Evolutionary conservation across 2,113 vertebrate genomes (phyloP).

Genomic region (Leptobrachium leishanense): DNA sequence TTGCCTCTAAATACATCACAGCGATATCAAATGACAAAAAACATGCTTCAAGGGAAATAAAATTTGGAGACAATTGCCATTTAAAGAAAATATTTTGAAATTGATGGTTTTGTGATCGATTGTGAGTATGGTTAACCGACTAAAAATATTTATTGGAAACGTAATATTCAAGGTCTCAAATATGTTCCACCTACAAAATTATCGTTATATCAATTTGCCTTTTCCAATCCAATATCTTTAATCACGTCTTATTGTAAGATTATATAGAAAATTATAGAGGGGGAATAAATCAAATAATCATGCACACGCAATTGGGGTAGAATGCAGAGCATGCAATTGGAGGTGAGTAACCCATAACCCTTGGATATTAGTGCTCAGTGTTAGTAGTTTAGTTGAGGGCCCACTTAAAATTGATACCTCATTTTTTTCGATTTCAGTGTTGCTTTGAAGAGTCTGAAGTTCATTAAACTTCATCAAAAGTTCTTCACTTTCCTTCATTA

Average conservation of each 20-base stretch:
- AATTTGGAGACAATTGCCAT: no score
- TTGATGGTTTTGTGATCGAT: no score
- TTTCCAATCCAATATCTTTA: neutral
- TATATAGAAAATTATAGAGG: neutral
- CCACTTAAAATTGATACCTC: conserved; percentile 69
- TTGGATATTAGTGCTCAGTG: conserved; percentile 60
- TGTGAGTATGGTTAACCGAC: no score
- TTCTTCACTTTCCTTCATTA: conserved; percentile 75
- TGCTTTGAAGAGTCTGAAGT: conserved; percentile 77
- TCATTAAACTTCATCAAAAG: conserved; percentile 74
- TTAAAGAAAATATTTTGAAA: no score
- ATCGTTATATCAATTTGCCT: neutral
- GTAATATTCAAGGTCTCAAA: no score
- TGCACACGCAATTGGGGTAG: neutral
- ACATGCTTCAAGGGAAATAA: no score
- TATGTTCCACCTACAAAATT: no score
- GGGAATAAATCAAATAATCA: neutral
- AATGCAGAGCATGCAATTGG: conserved; percentile 57
- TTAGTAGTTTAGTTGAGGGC: conserved; percentile 61
- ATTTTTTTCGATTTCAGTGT: conserved; percentile 78
- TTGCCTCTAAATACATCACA: no score
- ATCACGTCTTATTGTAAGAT: neutral
- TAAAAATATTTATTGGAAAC: no score
- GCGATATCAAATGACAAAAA: no score
- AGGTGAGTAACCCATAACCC: conserved; percentile 59